Conservation (phyloP, 2,888 invertebrate genomes). For the Drosophila tripunctata region DNA sequence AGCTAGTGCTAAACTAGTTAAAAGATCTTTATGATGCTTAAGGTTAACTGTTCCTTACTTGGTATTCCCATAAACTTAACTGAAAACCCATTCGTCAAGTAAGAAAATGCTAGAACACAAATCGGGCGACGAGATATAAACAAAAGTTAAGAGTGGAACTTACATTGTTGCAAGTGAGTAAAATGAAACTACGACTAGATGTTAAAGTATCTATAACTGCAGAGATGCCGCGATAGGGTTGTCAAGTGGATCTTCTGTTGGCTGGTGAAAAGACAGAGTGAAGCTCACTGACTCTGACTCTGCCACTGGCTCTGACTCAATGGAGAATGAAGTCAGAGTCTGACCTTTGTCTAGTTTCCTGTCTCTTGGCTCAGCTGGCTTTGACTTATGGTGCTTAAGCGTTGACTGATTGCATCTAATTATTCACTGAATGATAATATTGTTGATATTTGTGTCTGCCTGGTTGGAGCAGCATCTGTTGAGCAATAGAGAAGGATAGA, state of each 20-base stretch:
- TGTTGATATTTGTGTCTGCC: conserved; percentile 64
- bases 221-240: conserved; percentile 58
- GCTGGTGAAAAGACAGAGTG: not conserved
- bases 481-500: not conserved
- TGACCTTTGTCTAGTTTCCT: conserved; percentile 69
- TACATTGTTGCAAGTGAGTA: conserved; percentile 50
- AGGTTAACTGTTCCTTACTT: not conserved
- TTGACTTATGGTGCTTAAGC: conserved; percentile 79
- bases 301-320: too few species aligned
- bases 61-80: conserved; percentile 13
- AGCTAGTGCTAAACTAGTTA: not conserved
- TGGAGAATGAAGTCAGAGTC: conserved; percentile 26
- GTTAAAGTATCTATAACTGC: conserved; percentile 57
- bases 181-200: conserved; percentile 50
- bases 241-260: conserved; percentile 28
- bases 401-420: conserved; percentile 82
- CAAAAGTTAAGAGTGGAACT: conserved; percentile 15
- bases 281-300: conserved; percentile 32
- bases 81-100: conserved; percentile 25
- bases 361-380: conserved; percentile 52
- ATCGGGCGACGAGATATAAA: conserved; percentile 22
- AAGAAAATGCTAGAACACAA: conserved; percentile 18
- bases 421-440: conserved; percentile 81
- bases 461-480: conserved; percentile 24
- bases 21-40: not conserved